Conservation (phyloP, 2,113 vertebrate species). For the Lophochroa leadbeateri region DNA sequence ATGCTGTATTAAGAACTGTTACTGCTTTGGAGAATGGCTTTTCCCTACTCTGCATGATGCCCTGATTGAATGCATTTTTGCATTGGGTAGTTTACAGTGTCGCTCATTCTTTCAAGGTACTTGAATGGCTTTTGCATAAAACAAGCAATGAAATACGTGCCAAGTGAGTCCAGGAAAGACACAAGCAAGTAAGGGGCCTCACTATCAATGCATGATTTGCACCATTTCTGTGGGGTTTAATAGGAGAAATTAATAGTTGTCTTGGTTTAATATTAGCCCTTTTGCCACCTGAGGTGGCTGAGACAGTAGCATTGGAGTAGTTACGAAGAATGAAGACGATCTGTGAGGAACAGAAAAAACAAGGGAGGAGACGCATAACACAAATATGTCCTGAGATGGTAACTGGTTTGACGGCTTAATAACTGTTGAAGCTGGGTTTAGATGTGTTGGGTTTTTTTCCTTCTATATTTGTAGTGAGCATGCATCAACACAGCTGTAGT, state of each 20-base stretch:
- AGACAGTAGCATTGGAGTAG: neutral
- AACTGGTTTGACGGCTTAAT: neutral
- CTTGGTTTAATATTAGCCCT: neutral
- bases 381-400: neutral
- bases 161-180: neutral
- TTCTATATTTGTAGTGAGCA: conserved; percentile 39
- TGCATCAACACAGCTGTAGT: conserved; percentile 48
- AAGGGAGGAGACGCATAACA: neutral
- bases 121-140: neutral
- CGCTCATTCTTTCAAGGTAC: neutral
- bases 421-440: neutral
- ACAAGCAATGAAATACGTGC: neutral
- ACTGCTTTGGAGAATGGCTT: neutral
- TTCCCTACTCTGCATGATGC: neutral
- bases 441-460: neutral
- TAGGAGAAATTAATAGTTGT: neutral
- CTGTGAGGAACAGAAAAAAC: neutral
- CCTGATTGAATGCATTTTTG: neutral
- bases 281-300: neutral
- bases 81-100: neutral
- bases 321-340: neutral
- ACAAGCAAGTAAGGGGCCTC: neutral
- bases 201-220: neutral
- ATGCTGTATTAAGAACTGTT: neutral
- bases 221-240: neutral